Percentiles rank a stretch among this genome's conserved stretches.
These are phyloP conservation scores for Oncorhynchus masou DNA, from an alignment of 2,113 vertebrate genomes.

Conservation along the genomic window DNA sequence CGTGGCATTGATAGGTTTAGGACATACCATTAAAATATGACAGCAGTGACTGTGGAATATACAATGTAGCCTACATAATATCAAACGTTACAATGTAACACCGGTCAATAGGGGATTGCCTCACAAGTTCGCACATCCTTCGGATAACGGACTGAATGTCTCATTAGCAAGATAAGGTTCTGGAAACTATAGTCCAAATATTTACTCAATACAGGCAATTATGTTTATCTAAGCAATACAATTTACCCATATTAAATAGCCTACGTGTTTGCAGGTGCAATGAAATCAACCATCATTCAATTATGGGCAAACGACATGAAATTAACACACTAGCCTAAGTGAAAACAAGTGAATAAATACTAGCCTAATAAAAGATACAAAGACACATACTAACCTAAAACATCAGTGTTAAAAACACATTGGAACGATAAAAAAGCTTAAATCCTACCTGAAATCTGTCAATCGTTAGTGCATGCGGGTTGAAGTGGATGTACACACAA, in stretches of 20 bases:
- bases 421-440: background rate
- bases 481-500: constrained; percentile 56
- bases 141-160: background rate
- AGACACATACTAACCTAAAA: background rate
- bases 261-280: background rate
- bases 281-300: background rate
- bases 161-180: no score
- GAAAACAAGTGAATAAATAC: no score
- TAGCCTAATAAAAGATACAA: no score
- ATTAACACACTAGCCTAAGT: no score
- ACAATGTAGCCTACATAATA: background rate
- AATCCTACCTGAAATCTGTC: constrained; percentile 72
- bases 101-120: background rate
- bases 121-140: background rate
- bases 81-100: background rate
- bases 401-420: constrained; percentile 5
- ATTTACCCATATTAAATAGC: background rate
- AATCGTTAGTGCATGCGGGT: constrained; percentile 65
- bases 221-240: background rate
- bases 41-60: background rate
- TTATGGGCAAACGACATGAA: no score
- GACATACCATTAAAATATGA: background rate
- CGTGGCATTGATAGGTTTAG: background rate
- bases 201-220: background rate
- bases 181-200: background rate